Percentiles rank a stretch among this genome's conserved stretches.
Conservation (phyloP, 2,888 invertebrate species). For the Cancer borealis region DNA sequence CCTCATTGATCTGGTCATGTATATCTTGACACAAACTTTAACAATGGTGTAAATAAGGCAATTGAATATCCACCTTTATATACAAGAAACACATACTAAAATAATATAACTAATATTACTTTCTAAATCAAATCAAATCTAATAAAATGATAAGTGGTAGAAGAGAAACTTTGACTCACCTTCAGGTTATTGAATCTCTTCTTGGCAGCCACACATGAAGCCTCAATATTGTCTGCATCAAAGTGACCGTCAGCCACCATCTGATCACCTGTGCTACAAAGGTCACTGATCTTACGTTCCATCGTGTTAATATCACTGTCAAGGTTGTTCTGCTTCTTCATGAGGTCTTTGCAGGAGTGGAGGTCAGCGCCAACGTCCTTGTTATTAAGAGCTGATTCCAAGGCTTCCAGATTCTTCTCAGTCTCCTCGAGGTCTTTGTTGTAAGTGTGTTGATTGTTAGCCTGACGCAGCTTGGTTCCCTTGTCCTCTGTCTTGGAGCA, state of each 20-base stretch:
- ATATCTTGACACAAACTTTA: background rate
- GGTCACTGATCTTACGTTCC: conserved; percentile 88
- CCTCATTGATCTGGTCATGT: background rate
- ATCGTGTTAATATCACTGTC: conserved; percentile 93
- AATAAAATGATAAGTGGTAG: background rate
- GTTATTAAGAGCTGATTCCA: conserved; percentile 87
- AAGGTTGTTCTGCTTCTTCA: conserved; percentile 92
- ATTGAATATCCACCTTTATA: background rate
- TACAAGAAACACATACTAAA: background rate
- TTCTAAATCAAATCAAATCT: background rate
- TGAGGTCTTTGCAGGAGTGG: conserved; percentile 92
- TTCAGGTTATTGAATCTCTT: conserved; percentile 81
- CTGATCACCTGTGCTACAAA: conserved; percentile 86
- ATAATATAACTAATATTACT: background rate
- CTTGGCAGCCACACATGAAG: conserved; percentile 88
- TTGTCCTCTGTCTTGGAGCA: conserved; percentile 85
- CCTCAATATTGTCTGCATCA: conserved; percentile 91
- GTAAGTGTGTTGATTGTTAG: conserved; percentile 88
- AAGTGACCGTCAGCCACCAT: conserved; percentile 97
- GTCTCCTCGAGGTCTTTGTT: conserved; percentile 91
- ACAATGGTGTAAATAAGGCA: background rate
- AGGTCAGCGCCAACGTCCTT: conserved; percentile 86
- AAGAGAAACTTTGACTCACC: conserved; percentile 9
- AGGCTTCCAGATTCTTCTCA: conserved; percentile 90
- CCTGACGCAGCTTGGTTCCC: conserved; percentile 91